These are phyloP conservation scores for Mesorhabditis sp. DNA, from an alignment of 2,888 invertebrate genomes.

Conservation along the genomic window DNA sequence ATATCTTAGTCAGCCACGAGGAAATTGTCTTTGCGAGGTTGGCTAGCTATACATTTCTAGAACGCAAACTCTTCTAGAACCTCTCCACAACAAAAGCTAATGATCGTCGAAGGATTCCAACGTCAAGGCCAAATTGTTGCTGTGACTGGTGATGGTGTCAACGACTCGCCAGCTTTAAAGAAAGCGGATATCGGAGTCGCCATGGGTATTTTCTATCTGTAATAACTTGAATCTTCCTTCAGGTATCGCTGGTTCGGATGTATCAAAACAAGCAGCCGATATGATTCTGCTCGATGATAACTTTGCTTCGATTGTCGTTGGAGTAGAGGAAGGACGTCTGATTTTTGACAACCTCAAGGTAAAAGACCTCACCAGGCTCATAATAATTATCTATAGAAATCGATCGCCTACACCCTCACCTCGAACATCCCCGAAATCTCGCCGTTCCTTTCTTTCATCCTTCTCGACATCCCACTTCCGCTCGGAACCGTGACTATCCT, in stretches of 20 bases:
- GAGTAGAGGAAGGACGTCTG: slow-evolving; percentile 70
- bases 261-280: slow-evolving; percentile 89
- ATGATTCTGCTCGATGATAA: slow-evolving; percentile 98
- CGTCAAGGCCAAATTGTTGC: slow-evolving; percentile 66
- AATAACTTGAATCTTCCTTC: background rate
- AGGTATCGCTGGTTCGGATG: slow-evolving; percentile 62
- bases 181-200: slow-evolving; percentile 46
- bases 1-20: slow-evolving; percentile 42
- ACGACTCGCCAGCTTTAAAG: slow-evolving; percentile 67
- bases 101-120: slow-evolving; percentile 67
- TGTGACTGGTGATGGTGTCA: slow-evolving; percentile 67
- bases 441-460: slow-evolving; percentile 63
- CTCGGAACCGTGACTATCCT: slow-evolving; percentile 64
- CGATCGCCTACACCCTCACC: slow-evolving; percentile 65
- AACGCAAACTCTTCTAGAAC: slow-evolving; percentile 41
- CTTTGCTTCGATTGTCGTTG: slow-evolving; percentile 88
- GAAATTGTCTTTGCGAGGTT: slow-evolving; percentile 59
- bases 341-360: slow-evolving; percentile 65
- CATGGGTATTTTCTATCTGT: slow-evolving; percentile 23
- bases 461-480: slow-evolving; percentile 62
- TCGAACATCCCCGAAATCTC: slow-evolving; percentile 64
- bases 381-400: slow-evolving; percentile 54
- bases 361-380: background rate
- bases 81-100: slow-evolving; percentile 61
- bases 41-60: background rate